Evolutionary conservation across 2,113 vertebrate species (phyloP).

Genomic region (Gnathonemus longibarbis): DNA sequence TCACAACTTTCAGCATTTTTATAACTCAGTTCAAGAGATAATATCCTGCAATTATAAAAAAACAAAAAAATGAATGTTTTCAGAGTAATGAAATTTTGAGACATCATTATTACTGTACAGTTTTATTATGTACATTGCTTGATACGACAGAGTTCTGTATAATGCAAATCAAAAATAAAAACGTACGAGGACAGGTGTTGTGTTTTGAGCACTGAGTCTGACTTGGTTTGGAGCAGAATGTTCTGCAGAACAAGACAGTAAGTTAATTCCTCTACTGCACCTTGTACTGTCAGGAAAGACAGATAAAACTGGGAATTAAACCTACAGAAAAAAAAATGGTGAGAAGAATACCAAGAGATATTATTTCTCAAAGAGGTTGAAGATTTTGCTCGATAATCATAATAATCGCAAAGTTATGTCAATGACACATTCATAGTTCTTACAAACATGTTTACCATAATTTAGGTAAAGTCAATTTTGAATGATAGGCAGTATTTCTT

Average conservation of each 20-base stretch:
- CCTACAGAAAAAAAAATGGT: background rate
- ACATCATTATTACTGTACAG: background rate
- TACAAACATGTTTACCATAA: background rate
- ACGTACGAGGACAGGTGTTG: background rate
- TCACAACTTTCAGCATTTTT: background rate
- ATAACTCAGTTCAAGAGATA: background rate
- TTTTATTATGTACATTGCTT: background rate
- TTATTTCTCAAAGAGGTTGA: background rate
- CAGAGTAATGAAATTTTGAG: background rate
- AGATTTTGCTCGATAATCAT: background rate
- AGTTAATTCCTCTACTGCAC: background rate
- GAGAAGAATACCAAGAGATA: background rate
- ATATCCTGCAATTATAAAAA: background rate
- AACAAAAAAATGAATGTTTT: background rate
- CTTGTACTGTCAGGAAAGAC: background rate
- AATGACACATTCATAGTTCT: background rate
- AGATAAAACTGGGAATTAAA: background rate
- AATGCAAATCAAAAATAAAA: background rate
- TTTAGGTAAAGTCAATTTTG: background rate
- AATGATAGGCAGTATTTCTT: background rate
- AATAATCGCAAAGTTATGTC: background rate
- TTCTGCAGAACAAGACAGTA: background rate
- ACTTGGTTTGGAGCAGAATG: background rate
- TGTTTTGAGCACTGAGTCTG: background rate
- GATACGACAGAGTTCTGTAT: background rate